These are phyloP conservation scores for Corythornis madagascariensis DNA, from an alignment of 2,113 vertebrate genomes.

Conservation along the genomic window DNA sequence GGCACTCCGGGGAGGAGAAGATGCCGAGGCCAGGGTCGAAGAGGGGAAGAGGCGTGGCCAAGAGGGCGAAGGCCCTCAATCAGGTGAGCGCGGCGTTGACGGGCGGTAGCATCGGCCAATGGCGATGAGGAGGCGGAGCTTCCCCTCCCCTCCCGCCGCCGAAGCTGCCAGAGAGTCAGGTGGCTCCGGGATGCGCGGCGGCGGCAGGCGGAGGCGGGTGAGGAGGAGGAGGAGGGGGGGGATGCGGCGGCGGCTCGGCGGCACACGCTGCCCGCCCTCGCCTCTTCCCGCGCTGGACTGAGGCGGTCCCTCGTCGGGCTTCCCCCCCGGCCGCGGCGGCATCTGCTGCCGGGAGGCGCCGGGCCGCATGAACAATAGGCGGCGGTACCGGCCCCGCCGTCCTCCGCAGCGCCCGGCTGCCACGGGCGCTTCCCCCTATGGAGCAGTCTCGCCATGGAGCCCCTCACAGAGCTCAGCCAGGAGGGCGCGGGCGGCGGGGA, in stretches of 20 bases:
- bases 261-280: not conserved
- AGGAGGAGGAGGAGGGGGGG: not conserved
- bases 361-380: slow-evolving; percentile 77
- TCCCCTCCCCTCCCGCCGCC: not conserved
- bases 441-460: slow-evolving; percentile 81
- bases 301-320: not conserved
- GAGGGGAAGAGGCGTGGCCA: not conserved
- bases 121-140: not conserved
- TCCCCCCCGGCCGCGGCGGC: not conserved
- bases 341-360: slow-evolving; percentile 34
- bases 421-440: slow-evolving; percentile 72
- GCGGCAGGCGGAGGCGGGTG: not conserved
- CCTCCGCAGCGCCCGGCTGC: slow-evolving; percentile 68
- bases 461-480: slow-evolving; percentile 77
- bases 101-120: not conserved
- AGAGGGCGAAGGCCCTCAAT: not conserved
- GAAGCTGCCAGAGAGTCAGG: slow-evolving; percentile 68
- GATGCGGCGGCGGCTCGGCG: not conserved
- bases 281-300: not conserved
- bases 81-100: not conserved
- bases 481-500: slow-evolving; percentile 68
- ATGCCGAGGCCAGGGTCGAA: not conserved
- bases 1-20: not conserved
- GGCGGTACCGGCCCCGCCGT: slow-evolving; percentile 57
- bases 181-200: slow-evolving; percentile 58